Evolutionary conservation across 2,113 vertebrate species (phyloP).

Genomic region (Lepisosteus oculatus): DNA sequence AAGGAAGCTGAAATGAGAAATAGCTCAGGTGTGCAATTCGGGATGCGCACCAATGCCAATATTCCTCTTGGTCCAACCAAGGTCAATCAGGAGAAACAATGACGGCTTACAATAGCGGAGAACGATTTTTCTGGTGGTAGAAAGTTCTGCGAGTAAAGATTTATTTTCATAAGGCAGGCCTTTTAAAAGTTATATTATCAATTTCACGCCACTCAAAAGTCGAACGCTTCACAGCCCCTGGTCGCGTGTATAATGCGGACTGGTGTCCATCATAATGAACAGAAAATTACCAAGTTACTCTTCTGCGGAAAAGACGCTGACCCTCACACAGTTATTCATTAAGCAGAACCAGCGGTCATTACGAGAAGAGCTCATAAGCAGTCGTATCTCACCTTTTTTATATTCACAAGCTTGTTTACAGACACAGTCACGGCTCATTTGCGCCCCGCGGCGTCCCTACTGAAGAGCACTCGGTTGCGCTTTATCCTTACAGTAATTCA

Average conservation of each 20-base stretch:
- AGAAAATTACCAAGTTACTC: conserved; percentile 5
- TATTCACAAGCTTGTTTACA: conserved; percentile 5
- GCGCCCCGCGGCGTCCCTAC: too few relatives aligned
- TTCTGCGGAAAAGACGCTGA: not conserved
- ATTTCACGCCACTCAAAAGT: not conserved
- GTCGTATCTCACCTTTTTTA: not conserved
- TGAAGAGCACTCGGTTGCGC: too few relatives aligned
- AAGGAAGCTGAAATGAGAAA: not conserved
- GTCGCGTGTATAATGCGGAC: not conserved
- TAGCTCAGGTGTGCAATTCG: not conserved
- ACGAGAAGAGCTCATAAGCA: not conserved
- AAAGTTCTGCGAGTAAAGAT: not conserved
- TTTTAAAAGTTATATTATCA: not conserved
- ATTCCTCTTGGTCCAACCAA: not conserved
- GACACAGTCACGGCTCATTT: not conserved
- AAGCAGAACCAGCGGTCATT: not conserved
- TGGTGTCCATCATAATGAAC: not conserved
- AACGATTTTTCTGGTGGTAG: not conserved
- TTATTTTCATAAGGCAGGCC: not conserved
- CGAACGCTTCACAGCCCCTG: not conserved
- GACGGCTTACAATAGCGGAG: too few relatives aligned
- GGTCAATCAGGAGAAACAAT: too few relatives aligned
- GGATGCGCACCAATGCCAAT: not conserved
- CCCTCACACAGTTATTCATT: too few relatives aligned
- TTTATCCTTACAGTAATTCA: too few relatives aligned